A percentile compares a stretch with the other conserved stretches of the same genome.
phyloP scores from a whole-genome alignment of 1,140 invertebrate species.

The Drosophila mauritiana region DNA sequence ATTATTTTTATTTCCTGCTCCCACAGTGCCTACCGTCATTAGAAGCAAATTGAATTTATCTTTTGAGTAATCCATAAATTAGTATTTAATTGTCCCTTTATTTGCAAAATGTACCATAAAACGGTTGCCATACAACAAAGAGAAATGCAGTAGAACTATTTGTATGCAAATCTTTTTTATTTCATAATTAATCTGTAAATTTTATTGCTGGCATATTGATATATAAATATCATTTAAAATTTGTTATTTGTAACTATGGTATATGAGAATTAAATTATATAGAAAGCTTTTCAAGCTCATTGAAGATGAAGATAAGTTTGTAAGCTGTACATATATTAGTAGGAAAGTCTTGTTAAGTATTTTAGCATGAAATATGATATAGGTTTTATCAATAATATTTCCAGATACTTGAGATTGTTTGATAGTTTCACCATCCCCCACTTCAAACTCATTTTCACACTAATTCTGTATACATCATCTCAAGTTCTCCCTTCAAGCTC shows the following conservation, averaged over 20 bases:
- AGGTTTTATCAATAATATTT: slow-evolving; percentile 18
- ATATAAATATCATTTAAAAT: not conserved
- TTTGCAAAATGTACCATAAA: slow-evolving; percentile 31
- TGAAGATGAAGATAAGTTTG: not conserved
- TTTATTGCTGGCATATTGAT: slow-evolving; percentile 13
- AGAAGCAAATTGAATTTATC: slow-evolving; percentile 38
- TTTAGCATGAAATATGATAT: not conserved
- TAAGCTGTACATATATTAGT: too few relatives aligned
- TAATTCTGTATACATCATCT: slow-evolving; percentile 27
- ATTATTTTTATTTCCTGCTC: slow-evolving; percentile 23
- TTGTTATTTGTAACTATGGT: too few relatives aligned
- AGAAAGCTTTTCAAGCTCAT: not conserved
- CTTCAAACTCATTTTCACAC: slow-evolving; percentile 1
- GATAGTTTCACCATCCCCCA: slow-evolving; percentile 18
- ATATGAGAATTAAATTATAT: too few relatives aligned
- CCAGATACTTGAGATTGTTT: not conserved
- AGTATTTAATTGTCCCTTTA: slow-evolving; percentile 27
- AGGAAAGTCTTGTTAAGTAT: not conserved
- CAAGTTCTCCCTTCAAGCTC: slow-evolving; percentile 32
- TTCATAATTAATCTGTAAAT: slow-evolving; percentile 24
- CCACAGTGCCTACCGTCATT: slow-evolving; percentile 9
- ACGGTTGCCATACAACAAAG: slow-evolving; percentile 5
- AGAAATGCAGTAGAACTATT: not conserved
- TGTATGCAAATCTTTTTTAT: slow-evolving; percentile 8
- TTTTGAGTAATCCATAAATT: slow-evolving; percentile 38